A percentile compares a stretch with the other conserved stretches of the same genome.
Evolutionary conservation across 2,888 invertebrate species (phyloP).

Genomic region (Patella pellucida): DNA sequence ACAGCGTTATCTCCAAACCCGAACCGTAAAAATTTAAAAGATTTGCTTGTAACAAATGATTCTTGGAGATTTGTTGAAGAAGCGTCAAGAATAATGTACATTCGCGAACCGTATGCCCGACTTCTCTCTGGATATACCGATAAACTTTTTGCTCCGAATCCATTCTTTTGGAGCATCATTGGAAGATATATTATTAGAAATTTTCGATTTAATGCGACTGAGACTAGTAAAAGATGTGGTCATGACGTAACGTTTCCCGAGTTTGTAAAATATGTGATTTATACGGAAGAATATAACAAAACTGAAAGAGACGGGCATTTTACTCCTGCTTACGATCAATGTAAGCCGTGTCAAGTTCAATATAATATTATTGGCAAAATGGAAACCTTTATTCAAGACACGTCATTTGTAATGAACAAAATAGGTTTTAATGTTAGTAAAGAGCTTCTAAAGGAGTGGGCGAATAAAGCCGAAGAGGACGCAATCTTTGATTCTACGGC

Average conservation of each 20-base stretch:
- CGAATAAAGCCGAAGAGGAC: slow-evolving; percentile 30
- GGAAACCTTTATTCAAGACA: slow-evolving; percentile 46
- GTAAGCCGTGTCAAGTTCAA: slow-evolving; percentile 43
- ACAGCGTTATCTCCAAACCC: slow-evolving; percentile 26
- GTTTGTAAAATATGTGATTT: slow-evolving; percentile 46
- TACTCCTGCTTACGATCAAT: slow-evolving; percentile 42
- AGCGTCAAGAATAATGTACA: slow-evolving; percentile 46
- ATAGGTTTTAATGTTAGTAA: slow-evolving; percentile 39
- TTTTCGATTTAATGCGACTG: slow-evolving; percentile 25
- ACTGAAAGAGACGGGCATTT: slow-evolving; percentile 42
- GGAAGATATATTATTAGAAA: slow-evolving; percentile 38
- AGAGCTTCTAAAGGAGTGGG: slow-evolving; percentile 18
- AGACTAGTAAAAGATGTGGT: slow-evolving; percentile 37
- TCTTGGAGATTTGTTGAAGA: slow-evolving; percentile 21
- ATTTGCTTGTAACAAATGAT: slow-evolving; percentile 12
- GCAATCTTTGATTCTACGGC: slow-evolving; percentile 44
- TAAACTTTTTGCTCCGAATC: slow-evolving; percentile 53
- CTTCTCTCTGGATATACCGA: slow-evolving; percentile 53
- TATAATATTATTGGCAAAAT: slow-evolving; percentile 48
- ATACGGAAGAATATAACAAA: slow-evolving; percentile 23
- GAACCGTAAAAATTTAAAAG: slow-evolving; percentile 11
- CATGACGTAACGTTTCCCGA: slow-evolving; percentile 52
- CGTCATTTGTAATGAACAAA: slow-evolving; percentile 30
- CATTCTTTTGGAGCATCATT: slow-evolving; percentile 41
- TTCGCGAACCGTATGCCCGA: slow-evolving; percentile 50